phyloP scores from a whole-genome alignment of 2,797 vertebrate genomes.

The Eospalax fontanierii region DNA sequence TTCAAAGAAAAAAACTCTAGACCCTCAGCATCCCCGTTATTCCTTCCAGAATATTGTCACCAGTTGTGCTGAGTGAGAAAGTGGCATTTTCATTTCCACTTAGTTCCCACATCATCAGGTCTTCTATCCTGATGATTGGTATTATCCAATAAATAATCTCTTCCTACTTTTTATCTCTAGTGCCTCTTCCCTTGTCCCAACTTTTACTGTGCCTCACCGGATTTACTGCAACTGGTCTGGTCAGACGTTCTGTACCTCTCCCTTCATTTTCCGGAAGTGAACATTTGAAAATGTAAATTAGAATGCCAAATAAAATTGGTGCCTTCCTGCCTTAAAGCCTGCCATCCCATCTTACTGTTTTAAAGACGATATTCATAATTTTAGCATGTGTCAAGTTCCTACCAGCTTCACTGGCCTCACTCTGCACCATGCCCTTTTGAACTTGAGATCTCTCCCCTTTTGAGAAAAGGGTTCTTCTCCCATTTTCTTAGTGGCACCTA shows the following conservation, averaged over 20 bases:
- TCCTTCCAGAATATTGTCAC: neutral
- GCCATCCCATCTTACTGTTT: neutral
- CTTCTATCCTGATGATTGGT: no score
- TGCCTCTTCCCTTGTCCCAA: neutral
- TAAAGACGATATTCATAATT: neutral
- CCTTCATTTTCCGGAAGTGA: neutral
- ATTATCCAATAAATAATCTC: neutral
- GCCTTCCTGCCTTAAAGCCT: neutral
- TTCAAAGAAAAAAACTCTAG: neutral
- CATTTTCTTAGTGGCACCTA: neutral
- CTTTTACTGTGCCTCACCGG: neutral
- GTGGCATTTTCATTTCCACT: neutral
- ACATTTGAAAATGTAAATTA: constrained; percentile 3
- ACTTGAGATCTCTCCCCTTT: neutral
- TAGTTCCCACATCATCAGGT: neutral
- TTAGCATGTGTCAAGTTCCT: neutral
- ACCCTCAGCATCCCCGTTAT: neutral
- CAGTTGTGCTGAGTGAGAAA: neutral
- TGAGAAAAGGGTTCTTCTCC: neutral
- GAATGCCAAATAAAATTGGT: neutral
- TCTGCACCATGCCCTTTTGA: neutral
- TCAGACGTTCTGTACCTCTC: neutral
- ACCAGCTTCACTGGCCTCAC: neutral
- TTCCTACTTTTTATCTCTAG: neutral
- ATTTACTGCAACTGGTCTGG: neutral